Evolutionary conservation across 2,888 invertebrate genomes (phyloP), one percentile per base, ranked within the genome.

Genomic region (Thyatira batis): DNA sequence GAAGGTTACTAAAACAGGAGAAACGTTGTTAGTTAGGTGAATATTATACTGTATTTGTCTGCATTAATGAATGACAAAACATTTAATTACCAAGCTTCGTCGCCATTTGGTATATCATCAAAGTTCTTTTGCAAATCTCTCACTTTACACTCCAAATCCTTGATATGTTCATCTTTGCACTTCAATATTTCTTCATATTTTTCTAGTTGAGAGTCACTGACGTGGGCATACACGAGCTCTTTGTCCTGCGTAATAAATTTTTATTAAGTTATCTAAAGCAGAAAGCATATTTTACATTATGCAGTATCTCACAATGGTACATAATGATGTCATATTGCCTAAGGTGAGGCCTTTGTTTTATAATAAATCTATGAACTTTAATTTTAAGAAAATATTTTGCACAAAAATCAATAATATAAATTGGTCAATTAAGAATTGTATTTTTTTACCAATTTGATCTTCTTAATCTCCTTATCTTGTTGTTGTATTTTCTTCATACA

Each of bases 401-500:
- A n/a, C n/a, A n/a, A n/a, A n/a, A n/a, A n/a, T n/a, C n/a, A n/a
- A n/a, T n/a, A n/a, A n/a, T n/a, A n/a, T n/a, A n/a, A n/a, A n/a
- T n/a, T n/a, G n/a, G n/a, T n/a, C n/a, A n/a, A n/a, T n/a, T n/a
- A n/a, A n/a, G n/a, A n/a, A n/a, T n/a, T n/a, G n/a, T 28, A 20
- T 13, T 6, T 25, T 58, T 68, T 60, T 74, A 90, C 91, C 78
- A 90, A 67, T 83, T 89, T 89, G 8, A 89, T 72, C 74, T 87
- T 89, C 57, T 89, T 89, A 0, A 92, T 88, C 77, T 91, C 92
- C 54, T 89, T 91, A 60, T 93, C 92, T 65, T 92, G 84, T 60
- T 93, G 91, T 58, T 93, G 88, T 64, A 93, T 92, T 65, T 92
- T 92, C 57, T 92, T 89, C 87, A 93, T 89, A 60, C 93, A 93